Conservation (phyloP, 2,888 invertebrate genomes). For the Eurytoma adleriae region DNA sequence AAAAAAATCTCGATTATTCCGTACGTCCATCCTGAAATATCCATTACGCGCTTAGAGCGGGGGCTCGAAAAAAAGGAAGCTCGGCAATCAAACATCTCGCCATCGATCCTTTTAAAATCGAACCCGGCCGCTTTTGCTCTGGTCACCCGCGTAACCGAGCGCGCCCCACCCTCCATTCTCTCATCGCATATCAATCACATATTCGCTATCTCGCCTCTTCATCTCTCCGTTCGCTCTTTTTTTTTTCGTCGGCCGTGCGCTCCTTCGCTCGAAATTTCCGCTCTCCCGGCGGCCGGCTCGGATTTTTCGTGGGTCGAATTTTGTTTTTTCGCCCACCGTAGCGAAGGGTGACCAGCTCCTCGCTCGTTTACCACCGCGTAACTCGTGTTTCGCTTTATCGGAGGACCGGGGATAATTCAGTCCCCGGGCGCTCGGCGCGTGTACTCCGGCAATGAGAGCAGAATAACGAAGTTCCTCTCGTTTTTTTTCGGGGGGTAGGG, state of each 20-base stretch:
- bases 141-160: constrained; percentile 20
- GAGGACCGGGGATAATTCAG: constrained; percentile 37
- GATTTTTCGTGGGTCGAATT: constrained; percentile 11
- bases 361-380: constrained; percentile 40
- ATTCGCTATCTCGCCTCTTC: neutral
- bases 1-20: too few species aligned
- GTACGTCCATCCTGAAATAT: too few species aligned
- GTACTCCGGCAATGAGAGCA: constrained; percentile 26
- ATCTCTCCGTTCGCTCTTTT: neutral
- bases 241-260: neutral
- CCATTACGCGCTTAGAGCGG: too few species aligned
- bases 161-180: neutral
- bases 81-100: constrained; percentile 10
- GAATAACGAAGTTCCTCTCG: constrained; percentile 31
- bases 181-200: neutral
- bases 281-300: neutral
- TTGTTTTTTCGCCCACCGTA: neutral
- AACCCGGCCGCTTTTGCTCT: neutral
- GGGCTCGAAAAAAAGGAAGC: too few species aligned
- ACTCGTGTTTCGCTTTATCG: constrained; percentile 49
- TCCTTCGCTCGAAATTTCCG: neutral
- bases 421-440: constrained; percentile 22
- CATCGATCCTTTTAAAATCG: constrained; percentile 24
- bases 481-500: neutral
- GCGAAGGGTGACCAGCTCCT: constrained; percentile 28